phyloP scores from a whole-genome alignment of 2,113 vertebrate species.

The Brachyistius frenatus region DNA sequence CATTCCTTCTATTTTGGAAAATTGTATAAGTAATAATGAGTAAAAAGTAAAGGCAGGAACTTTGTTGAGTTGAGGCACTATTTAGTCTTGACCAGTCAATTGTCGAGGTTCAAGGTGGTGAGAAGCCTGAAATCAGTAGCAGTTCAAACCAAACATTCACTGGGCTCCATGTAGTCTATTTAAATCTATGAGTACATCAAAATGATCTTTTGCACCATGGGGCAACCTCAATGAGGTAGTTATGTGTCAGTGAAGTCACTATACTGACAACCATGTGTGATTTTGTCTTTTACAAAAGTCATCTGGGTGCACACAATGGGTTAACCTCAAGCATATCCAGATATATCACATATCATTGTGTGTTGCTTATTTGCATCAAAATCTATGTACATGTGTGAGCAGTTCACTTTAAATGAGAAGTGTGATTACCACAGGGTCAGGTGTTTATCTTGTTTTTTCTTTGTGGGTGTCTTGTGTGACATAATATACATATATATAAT shows the following conservation, averaged over 20 bases:
- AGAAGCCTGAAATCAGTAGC: background rate
- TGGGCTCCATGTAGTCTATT: background rate
- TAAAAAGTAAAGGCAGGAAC: background rate
- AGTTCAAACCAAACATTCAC: constrained; percentile 9
- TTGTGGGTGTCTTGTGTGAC: background rate
- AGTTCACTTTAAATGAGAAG: background rate
- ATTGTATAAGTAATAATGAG: no score
- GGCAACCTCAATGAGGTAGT: no score
- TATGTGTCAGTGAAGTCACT: no score
- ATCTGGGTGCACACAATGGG: background rate
- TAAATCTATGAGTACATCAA: background rate
- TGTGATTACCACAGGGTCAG: background rate
- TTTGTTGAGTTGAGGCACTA: background rate
- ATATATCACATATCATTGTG: no score
- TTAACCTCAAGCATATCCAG: background rate
- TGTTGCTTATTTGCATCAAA: background rate
- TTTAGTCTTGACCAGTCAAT: background rate
- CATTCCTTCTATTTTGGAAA: no score
- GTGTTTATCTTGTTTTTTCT: background rate
- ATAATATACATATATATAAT: no score
- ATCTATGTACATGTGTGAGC: background rate
- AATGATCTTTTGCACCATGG: background rate
- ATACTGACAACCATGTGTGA: no score
- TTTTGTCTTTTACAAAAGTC: background rate
- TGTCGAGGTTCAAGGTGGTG: background rate